A percentile compares a stretch with the other conserved stretches of the same genome.
phyloP scores from a whole-genome alignment of 2,113 vertebrate genomes.

The Myiozetetes cayanensis region DNA sequence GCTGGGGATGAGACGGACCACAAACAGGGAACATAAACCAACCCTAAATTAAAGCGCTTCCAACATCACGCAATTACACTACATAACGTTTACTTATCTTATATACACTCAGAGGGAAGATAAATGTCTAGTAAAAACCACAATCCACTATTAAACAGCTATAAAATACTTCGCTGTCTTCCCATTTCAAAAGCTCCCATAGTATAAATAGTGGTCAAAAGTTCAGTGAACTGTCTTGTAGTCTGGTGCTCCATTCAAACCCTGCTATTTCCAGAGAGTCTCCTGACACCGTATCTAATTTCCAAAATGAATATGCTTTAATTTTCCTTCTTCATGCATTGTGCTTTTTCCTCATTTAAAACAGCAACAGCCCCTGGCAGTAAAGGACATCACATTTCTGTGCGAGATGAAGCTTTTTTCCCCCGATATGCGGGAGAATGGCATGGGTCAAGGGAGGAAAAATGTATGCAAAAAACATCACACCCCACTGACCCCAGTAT shows the following conservation, averaged over 20 bases:
- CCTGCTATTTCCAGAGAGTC: conserved; percentile 78
- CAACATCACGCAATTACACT: conserved; percentile 38
- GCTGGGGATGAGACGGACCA: neutral
- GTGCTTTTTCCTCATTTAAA: conserved; percentile 87
- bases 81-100: conserved; percentile 68
- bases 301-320: conserved; percentile 89
- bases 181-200: conserved; percentile 67
- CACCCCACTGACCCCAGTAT: conserved; percentile 80
- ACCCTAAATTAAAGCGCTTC: conserved; percentile 53
- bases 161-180: conserved; percentile 73
- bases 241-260: conserved; percentile 76
- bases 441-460: conserved; percentile 85
- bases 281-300: conserved; percentile 86
- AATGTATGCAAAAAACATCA: conserved; percentile 85
- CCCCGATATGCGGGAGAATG: conserved; percentile 71
- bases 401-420: conserved; percentile 75
- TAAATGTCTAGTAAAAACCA: conserved; percentile 70
- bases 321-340: conserved; percentile 88
- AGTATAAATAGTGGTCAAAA: conserved; percentile 82
- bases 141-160: conserved; percentile 73
- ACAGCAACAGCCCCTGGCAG: conserved; percentile 85
- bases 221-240: conserved; percentile 81
- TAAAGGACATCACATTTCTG: conserved; percentile 86
- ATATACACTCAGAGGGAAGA: conserved; percentile 59
- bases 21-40: conserved; percentile 48